A percentile compares a stretch with the other conserved stretches of the same genome.
Evolutionary conservation across 2,888 invertebrate genomes (phyloP).

Genomic region (Chironomus riparius): DNA sequence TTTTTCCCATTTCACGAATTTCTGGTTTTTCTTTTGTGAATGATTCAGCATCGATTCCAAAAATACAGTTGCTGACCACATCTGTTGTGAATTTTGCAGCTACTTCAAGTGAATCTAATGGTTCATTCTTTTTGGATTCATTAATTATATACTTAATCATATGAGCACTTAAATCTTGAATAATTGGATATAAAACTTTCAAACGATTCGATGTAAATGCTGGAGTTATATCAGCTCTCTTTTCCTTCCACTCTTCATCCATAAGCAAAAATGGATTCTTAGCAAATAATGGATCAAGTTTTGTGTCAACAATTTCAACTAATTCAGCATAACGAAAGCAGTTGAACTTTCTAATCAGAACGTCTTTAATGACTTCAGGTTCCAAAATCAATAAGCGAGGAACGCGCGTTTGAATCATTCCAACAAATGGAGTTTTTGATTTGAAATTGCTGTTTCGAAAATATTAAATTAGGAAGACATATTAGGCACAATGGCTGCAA

Average conservation of each 20-base stretch:
- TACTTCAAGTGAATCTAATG: conserved; percentile 19
- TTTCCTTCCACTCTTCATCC: conserved; percentile 44
- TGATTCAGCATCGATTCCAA: conserved; percentile 42
- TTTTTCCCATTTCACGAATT: conserved; percentile 34
- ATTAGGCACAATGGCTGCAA: too few species aligned
- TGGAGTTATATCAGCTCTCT: conserved; percentile 45
- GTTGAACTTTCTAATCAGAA: conserved; percentile 42
- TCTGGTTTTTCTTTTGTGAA: conserved; percentile 35
- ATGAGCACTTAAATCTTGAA: conserved; percentile 41
- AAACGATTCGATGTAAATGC: conserved; percentile 41
- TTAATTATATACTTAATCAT: conserved; percentile 34
- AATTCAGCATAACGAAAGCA: conserved; percentile 36
- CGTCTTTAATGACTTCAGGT: conserved; percentile 37
- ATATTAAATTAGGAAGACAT: too few species aligned
- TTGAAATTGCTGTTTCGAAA: conserved; percentile 7
- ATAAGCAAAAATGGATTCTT: conserved; percentile 44
- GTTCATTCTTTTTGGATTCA: too few species aligned
- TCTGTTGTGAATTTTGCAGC: conserved; percentile 40
- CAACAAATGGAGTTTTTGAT: conserved; percentile 35
- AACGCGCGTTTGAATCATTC: conserved; percentile 37
- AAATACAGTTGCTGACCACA: conserved; percentile 43
- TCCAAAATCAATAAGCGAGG: conserved; percentile 39
- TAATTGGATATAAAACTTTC: conserved; percentile 45
- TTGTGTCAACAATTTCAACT: conserved; percentile 41
- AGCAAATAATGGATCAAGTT: conserved; percentile 43